phyloP scores from a whole-genome alignment of 1,140 invertebrate genomes.

The Nixonia krombeini region DNA sequence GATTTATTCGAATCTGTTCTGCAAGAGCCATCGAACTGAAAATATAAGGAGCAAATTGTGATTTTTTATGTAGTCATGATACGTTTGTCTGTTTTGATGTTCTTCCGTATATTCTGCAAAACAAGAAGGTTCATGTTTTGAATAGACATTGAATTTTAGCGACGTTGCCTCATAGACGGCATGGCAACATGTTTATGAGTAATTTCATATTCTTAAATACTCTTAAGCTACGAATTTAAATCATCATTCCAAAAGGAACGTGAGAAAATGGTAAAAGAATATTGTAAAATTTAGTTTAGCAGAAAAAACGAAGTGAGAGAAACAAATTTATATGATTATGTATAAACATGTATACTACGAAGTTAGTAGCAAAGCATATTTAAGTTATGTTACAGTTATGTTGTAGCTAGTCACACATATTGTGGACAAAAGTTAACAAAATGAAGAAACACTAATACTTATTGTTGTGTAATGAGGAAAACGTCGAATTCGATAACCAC shows the following conservation, averaged over 20 bases:
- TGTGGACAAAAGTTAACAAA: constrained; percentile 49
- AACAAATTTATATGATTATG: constrained; percentile 55
- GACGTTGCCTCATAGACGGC: no score
- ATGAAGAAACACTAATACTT: no score
- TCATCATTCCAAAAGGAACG: constrained; percentile 61
- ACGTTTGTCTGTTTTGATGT: constrained; percentile 27
- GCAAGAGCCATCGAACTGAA: constrained; percentile 7
- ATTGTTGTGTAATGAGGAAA: constrained; percentile 3
- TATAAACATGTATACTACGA: constrained; percentile 32
- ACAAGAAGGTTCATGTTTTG: no score
- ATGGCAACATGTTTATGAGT: constrained; percentile 8
- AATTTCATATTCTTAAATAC: constrained; percentile 25
- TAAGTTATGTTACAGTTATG: constrained; percentile 64
- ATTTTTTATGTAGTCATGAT: constrained; percentile 16
- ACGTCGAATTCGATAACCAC: background rate
- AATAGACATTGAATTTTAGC: background rate
- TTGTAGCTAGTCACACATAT: constrained; percentile 67
- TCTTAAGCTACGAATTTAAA: constrained; percentile 7
- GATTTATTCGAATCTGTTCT: constrained; percentile 20
- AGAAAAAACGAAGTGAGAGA: constrained; percentile 18
- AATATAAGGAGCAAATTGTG: constrained; percentile 20
- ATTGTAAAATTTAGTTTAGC: constrained; percentile 16
- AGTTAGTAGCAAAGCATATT: constrained; percentile 36
- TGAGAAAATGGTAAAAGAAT: constrained; percentile 17
- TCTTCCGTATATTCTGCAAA: constrained; percentile 46